A percentile compares a stretch with the other conserved stretches of the same genome.
phyloP scores from a whole-genome alignment of 2,888 invertebrate genomes.

The Protodeltote pygarga region DNA sequence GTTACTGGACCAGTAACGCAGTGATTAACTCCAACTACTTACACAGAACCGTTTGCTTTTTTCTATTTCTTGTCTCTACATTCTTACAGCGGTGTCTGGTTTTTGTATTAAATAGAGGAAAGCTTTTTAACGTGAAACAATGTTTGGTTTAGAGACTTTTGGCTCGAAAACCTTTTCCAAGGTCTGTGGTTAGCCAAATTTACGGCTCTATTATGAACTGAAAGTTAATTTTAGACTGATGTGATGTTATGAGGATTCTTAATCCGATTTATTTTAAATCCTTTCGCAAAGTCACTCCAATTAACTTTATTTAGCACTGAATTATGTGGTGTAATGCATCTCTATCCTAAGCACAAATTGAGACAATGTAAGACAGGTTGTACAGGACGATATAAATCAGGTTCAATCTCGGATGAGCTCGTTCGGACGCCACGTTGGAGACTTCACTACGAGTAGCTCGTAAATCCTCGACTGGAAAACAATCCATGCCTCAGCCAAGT shows the following conservation, averaged over 20 bases:
- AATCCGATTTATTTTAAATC: too few species aligned
- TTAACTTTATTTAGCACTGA: too few species aligned
- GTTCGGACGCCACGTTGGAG: constrained; percentile 51
- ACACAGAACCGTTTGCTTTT: constrained; percentile 50
- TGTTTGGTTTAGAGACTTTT: too few species aligned
- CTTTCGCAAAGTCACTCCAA: too few species aligned
- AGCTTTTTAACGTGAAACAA: too few species aligned
- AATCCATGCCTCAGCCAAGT: constrained; percentile 66
- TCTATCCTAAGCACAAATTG: constrained; percentile 39
- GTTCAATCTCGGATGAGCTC: constrained; percentile 55
- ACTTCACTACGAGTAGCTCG: constrained; percentile 50
- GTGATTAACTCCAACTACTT: constrained; percentile 57
- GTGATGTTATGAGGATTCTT: too few species aligned
- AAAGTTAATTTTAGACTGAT: too few species aligned
- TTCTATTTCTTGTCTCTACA: constrained; percentile 42
- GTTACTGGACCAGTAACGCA: constrained; percentile 59
- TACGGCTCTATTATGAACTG: too few species aligned
- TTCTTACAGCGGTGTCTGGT: constrained; percentile 39
- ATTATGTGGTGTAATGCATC: constrained; percentile 14
- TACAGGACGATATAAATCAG: constrained; percentile 60
- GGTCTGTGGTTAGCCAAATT: too few species aligned
- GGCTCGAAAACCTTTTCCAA: too few species aligned
- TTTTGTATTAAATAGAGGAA: constrained; percentile 35
- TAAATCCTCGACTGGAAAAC: constrained; percentile 65
- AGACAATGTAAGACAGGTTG: constrained; percentile 49